A percentile compares a stretch with the other conserved stretches of the same genome.
Evolutionary conservation across 2,113 vertebrate species (phyloP).

Genomic region (Oncorhynchus mykiss): DNA sequence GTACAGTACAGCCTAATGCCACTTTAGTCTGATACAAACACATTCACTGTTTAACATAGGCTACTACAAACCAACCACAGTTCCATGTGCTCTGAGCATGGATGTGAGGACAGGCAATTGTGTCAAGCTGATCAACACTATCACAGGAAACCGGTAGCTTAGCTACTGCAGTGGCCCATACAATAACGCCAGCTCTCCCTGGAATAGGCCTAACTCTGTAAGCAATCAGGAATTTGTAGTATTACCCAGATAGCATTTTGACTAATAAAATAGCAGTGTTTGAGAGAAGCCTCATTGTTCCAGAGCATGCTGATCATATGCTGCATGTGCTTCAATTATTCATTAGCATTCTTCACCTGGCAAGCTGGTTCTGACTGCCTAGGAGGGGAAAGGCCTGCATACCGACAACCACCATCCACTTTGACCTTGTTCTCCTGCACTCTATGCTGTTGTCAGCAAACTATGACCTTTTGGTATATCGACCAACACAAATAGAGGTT

Average conservation of each 20-base stretch:
- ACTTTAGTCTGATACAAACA: too few species aligned
- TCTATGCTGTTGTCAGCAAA: slow-evolving; percentile 57
- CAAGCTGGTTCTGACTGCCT: slow-evolving; percentile 45
- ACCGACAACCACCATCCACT: slow-evolving; percentile 28
- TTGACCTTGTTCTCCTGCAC: slow-evolving; percentile 56
- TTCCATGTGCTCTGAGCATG: too few species aligned
- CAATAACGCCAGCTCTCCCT: neutral
- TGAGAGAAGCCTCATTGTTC: slow-evolving; percentile 15
- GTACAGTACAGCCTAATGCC: too few species aligned
- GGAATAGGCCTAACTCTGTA: too few species aligned
- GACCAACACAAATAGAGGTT: slow-evolving; percentile 60
- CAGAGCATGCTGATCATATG: slow-evolving; percentile 48
- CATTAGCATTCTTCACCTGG: slow-evolving; percentile 62
- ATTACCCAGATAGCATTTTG: slow-evolving; percentile 58
- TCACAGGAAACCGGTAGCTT: neutral
- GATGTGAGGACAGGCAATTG: neutral
- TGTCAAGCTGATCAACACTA: neutral
- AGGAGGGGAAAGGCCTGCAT: slow-evolving; percentile 21
- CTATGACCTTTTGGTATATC: slow-evolving; percentile 60
- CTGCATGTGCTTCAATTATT: slow-evolving; percentile 68
- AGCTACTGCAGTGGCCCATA: neutral
- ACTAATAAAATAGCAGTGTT: slow-evolving; percentile 28
- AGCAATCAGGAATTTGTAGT: neutral
- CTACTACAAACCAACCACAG: too few species aligned
- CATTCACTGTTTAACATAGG: too few species aligned